Evolutionary conservation across 2,888 invertebrate species (phyloP).

Genomic region (Calliopum simillimum): DNA sequence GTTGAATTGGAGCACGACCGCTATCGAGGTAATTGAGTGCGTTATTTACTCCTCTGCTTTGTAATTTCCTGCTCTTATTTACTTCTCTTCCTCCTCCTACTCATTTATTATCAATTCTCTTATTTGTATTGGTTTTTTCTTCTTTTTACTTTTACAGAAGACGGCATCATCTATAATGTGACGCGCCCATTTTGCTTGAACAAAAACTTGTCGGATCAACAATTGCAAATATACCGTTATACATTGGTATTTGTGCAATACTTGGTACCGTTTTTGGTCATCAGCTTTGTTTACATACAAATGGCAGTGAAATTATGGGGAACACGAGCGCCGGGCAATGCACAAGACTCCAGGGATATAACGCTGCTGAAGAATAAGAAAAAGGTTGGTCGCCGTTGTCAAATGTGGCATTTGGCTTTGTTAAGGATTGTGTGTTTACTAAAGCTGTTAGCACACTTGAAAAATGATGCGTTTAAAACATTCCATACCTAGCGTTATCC

Average conservation of each 20-base stretch:
- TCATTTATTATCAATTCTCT: too few species aligned
- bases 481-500: not conserved
- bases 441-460: too few species aligned
- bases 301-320: slow-evolving; percentile 87
- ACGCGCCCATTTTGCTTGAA: slow-evolving; percentile 70
- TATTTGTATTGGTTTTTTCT: not conserved
- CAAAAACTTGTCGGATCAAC: slow-evolving; percentile 67
- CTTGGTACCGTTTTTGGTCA: slow-evolving; percentile 82
- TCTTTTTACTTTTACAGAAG: slow-evolving; percentile 50
- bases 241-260: slow-evolving; percentile 74
- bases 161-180: slow-evolving; percentile 58
- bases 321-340: slow-evolving; percentile 82
- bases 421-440: too few species aligned
- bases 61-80: too few species aligned
- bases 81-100: too few species aligned
- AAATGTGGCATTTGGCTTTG: too few species aligned
- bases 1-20: slow-evolving; percentile 62
- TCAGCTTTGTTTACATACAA: slow-evolving; percentile 83
- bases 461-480: slow-evolving; percentile 55
- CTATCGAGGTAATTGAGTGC: slow-evolving; percentile 54
- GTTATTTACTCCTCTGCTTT: too few species aligned
- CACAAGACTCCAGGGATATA: slow-evolving; percentile 82
- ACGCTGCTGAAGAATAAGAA: slow-evolving; percentile 84
- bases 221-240: slow-evolving; percentile 69
- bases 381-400: slow-evolving; percentile 71